These are phyloP conservation scores for Ophioderma brevispina DNA, from an alignment of 35 echinoderm and acorn worm species.

Conservation along the genomic window DNA sequence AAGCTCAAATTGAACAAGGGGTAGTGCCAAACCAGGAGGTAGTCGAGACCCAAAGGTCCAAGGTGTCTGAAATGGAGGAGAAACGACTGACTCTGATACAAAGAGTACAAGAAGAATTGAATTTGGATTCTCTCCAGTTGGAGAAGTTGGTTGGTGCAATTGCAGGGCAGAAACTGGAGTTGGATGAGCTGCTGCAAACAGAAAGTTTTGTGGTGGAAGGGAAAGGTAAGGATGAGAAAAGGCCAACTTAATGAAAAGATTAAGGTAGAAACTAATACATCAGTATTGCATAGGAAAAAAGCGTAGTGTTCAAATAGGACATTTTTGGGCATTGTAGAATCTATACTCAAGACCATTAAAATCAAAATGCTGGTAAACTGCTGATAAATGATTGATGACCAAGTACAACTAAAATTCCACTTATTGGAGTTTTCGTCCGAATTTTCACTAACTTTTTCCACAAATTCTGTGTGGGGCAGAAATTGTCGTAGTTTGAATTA, in stretches of 20 bases:
- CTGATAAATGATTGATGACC: too few relatives aligned
- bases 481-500: too few relatives aligned
- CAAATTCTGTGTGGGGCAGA: too few relatives aligned
- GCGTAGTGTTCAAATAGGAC: too few relatives aligned
- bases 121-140: conserved; percentile 21
- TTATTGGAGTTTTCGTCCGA: too few relatives aligned
- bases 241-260: conserved; percentile 60
- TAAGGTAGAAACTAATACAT: conserved; percentile 22
- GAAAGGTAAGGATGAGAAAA: conserved; percentile 62
- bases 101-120: conserved; percentile 53
- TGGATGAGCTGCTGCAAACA: conserved; percentile 69
- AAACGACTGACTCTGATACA: conserved; percentile 29
- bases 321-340: too few relatives aligned
- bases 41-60: conserved; percentile 25
- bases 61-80: conserved; percentile 19
- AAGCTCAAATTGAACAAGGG: conserved; percentile 19
- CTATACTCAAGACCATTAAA: too few relatives aligned
- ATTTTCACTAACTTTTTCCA: too few relatives aligned
- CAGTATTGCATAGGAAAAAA: too few relatives aligned
- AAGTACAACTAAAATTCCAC: too few relatives aligned
- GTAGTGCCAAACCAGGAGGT: conserved; percentile 22
- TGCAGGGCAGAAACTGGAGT: conserved; percentile 15
- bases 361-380: too few relatives aligned
- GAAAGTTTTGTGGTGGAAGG: conserved; percentile 74
- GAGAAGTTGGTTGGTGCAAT: conserved; percentile 29